Conservation (phyloP, 2,888 invertebrate genomes). For the Geotrupes spiniger region DNA sequence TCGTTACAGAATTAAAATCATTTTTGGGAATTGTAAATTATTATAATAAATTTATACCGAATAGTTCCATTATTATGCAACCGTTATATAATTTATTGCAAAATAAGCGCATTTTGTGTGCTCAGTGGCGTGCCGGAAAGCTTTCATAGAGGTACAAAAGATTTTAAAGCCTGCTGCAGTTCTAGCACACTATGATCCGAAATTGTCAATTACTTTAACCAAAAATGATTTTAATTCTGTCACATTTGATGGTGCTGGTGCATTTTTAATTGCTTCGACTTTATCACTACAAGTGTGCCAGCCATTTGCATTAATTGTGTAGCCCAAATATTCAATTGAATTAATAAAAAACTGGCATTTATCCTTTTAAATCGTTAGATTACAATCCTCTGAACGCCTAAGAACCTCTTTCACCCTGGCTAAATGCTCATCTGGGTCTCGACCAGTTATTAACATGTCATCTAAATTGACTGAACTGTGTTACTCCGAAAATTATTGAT, state of each 20-base stretch:
- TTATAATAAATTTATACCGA: too few species aligned
- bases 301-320: not conserved
- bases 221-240: not conserved
- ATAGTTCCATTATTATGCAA: too few species aligned
- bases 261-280: not conserved
- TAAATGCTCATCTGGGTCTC: not conserved
- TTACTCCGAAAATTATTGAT: too few species aligned
- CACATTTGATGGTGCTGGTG: not conserved
- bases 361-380: conserved; percentile 19
- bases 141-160: conserved; percentile 24
- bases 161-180: too few species aligned
- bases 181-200: not conserved
- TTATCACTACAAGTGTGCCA: not conserved
- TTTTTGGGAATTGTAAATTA: too few species aligned
- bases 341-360: not conserved
- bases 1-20: too few species aligned
- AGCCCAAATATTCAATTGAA: conserved; percentile 15
- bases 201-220: not conserved
- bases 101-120: too few species aligned
- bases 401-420: conserved; percentile 17
- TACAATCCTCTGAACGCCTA: conserved; percentile 16
- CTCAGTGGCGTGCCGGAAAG: conserved; percentile 28
- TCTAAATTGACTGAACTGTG: too few species aligned
- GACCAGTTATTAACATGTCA: conserved; percentile 18
- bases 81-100: too few species aligned